Evolutionary conservation across 2,888 invertebrate genomes (phyloP), one percentile per base, ranked within the genome.

Genomic region (Drosophila cognata): DNA sequence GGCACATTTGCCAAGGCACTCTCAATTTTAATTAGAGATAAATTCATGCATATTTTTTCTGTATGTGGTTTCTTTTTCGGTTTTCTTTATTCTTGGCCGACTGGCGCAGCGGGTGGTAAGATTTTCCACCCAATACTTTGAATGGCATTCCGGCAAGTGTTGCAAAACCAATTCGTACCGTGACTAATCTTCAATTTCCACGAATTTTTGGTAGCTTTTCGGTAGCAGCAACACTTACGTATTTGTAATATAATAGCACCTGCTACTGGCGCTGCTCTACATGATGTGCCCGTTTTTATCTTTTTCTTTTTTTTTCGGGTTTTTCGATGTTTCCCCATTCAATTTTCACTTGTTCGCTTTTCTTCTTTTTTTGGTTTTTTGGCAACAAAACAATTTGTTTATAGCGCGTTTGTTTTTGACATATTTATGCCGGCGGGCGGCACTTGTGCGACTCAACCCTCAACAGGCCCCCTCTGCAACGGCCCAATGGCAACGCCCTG

Each of bases 371-470:
- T 33, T 52, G 25, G 50, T 38, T 36, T 74, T 77, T 76, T 72
- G 72, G 77, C 74, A 81, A 75, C 83, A 76, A 87, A 89, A 82
- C 87, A 87, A 89, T 88, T 87, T 87, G 89, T 87, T 87, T 89
- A 89, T 87, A 77, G 82, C 83, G 80, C 80, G 62, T 68, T 46
- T 88, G 89, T 64, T 86, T 88, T 89, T 89, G 88, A 89, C 88
- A 88, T 89, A 89, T 88, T 88, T 88, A 88, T 88, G 88, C 84
- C 86, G 84, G 72, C 82, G 85, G 88, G 84, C 76, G 70, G 85
- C 79, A 76, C 75, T 84, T 71, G 72, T 76, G 65, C 51, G 48
- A 25, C 63, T 58, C 62, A 50, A 43, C 35, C 51, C 53, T 50
- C 52, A 65, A 70, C 72, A 72, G 74, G 62, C 71, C 68, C 48